Evolutionary conservation across 1,140 invertebrate genomes (phyloP).

Genomic region (Leptonema lineaticorne): DNA sequence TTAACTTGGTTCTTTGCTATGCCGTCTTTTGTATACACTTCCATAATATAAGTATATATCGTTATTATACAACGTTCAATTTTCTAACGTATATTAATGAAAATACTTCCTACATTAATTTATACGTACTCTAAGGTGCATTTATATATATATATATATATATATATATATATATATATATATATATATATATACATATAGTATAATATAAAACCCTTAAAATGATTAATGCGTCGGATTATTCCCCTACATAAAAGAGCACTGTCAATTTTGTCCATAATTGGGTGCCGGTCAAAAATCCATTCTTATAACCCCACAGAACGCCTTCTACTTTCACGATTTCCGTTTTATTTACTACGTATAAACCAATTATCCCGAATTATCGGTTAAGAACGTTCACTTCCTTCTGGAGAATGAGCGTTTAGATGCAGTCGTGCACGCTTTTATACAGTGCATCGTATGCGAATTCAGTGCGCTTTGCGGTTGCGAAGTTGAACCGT

Average conservation of each 20-base stretch:
- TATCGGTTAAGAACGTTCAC: conserved; percentile 7
- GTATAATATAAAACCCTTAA: conserved; percentile 1
- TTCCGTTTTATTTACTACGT: conserved; percentile 27
- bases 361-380: too few relatives aligned
- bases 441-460: not conserved
- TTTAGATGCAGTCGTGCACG: too few relatives aligned
- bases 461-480: not conserved
- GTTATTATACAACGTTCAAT: too few relatives aligned
- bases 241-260: conserved; percentile 10
- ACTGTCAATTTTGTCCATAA: conserved; percentile 26
- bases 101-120: too few relatives aligned
- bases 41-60: too few relatives aligned
- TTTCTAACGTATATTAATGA: not conserved
- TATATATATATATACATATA: not conserved
- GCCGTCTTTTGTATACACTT: not conserved
- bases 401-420: too few relatives aligned
- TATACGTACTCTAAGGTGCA: too few relatives aligned
- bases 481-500: conserved; percentile 4
- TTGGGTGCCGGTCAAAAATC: conserved; percentile 25
- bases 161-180: not conserved
- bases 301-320: too few relatives aligned
- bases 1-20: not conserved
- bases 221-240: conserved; percentile 25
- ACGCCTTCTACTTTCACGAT: not conserved
- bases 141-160: not conserved